Conservation (phyloP, 2,888 invertebrate species). For the Philonicus albiceps region DNA sequence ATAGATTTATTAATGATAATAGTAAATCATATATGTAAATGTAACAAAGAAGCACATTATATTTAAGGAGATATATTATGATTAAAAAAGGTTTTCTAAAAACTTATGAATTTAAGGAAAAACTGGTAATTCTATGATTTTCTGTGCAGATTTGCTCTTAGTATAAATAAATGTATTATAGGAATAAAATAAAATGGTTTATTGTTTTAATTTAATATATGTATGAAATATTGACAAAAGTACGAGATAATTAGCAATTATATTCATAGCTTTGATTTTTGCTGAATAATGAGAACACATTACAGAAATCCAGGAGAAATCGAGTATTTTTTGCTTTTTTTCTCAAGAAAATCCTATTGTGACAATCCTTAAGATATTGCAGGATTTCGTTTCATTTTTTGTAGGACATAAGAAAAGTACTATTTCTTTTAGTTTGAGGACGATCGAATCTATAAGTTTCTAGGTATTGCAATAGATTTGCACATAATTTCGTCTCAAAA, state of each 20-base stretch:
- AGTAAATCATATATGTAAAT: too few species aligned
- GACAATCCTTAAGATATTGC: neutral
- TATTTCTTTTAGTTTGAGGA: neutral
- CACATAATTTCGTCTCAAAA: neutral
- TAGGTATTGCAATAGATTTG: neutral
- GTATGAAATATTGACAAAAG: too few species aligned
- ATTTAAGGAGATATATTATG: too few species aligned
- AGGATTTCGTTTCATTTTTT: neutral
- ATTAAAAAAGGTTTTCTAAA: too few species aligned
- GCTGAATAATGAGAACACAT: neutral
- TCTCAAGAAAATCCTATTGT: neutral
- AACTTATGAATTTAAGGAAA: too few species aligned
- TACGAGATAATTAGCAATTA: too few species aligned
- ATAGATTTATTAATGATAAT: too few species aligned
- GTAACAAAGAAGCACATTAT: too few species aligned
- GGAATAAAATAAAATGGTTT: too few species aligned
- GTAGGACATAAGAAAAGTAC: neutral
- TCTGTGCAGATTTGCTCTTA: too few species aligned
- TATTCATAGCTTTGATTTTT: neutral
- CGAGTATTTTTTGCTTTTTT: neutral
- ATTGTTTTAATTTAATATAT: neutral
- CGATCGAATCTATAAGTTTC: neutral
- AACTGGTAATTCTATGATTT: too few species aligned
- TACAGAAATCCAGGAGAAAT: neutral
- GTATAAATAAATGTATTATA: too few species aligned